Evolutionary conservation across 2,113 vertebrate species (phyloP).

Genomic region (Brachyistius frenatus): DNA sequence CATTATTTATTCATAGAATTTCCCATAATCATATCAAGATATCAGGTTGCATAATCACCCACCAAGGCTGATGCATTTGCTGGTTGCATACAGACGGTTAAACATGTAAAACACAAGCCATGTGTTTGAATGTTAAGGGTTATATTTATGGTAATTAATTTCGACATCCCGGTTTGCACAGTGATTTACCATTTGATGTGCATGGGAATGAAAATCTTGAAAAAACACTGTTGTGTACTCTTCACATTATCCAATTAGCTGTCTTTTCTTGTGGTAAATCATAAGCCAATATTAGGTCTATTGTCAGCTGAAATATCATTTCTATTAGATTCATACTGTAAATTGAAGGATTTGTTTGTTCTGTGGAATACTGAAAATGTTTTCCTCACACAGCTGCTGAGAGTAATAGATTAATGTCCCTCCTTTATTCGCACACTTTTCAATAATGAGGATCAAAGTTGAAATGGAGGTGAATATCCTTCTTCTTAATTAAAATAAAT

Average conservation of each 20-base stretch:
- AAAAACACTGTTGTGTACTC: too few relatives aligned
- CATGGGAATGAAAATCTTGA: background rate
- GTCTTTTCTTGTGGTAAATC: slow-evolving; percentile 7
- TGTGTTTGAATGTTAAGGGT: background rate
- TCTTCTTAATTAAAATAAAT: too few relatives aligned
- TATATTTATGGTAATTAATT: background rate
- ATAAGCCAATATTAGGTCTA: slow-evolving; percentile 8
- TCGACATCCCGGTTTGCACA: slow-evolving; percentile 4
- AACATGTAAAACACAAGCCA: background rate
- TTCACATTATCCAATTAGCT: background rate
- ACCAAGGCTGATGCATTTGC: background rate
- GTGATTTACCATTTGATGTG: slow-evolving; percentile 6
- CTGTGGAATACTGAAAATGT: too few relatives aligned
- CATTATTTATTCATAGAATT: slow-evolving; percentile 15
- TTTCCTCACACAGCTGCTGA: too few relatives aligned
- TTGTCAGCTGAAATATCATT: background rate
- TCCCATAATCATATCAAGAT: slow-evolving; percentile 6
- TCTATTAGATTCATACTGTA: background rate
- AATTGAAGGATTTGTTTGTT: too few relatives aligned
- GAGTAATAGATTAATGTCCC: too few relatives aligned
- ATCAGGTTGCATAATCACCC: slow-evolving; percentile 7
- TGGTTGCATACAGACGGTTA: background rate
- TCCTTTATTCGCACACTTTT: too few relatives aligned
- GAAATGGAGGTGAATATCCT: too few relatives aligned
- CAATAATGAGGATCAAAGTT: too few relatives aligned